Percentiles rank a stretch among this genome's conserved stretches.
phyloP scores from a whole-genome alignment of 2,797 vertebrate species.

The Poecile montanus region DNA sequence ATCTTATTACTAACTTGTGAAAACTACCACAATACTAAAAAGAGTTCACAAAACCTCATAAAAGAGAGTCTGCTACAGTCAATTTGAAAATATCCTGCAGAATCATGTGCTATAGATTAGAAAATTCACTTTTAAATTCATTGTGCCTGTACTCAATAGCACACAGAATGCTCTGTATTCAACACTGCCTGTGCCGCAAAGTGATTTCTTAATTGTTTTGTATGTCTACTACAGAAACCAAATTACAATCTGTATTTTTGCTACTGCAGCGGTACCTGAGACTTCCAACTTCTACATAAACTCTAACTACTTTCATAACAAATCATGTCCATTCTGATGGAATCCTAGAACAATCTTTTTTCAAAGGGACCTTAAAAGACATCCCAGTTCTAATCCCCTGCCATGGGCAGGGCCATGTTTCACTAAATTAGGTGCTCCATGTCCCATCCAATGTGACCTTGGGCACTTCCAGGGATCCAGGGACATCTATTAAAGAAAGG shows the following conservation, averaged over 20 bases:
- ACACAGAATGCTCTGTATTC: not conserved
- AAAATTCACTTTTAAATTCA: not conserved
- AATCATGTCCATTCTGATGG: not conserved
- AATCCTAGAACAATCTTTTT: not conserved
- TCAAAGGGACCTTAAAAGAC: not conserved
- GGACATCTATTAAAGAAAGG: not conserved
- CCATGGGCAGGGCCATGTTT: not conserved
- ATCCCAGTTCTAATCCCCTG: not conserved
- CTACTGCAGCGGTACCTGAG: not conserved
- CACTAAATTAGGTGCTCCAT: not conserved
- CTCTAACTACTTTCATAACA: not conserved
- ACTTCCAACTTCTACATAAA: not conserved
- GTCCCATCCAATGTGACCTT: not conserved
- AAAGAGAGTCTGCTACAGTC: not conserved
- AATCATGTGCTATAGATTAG: not conserved
- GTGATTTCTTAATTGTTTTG: not conserved
- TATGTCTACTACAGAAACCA: not conserved
- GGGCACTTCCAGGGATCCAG: not conserved
- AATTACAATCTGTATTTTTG: not conserved
- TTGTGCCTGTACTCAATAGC: not conserved
- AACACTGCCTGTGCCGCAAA: rapidly evolving
- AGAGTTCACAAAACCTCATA: not conserved
- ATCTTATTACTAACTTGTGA: not conserved
- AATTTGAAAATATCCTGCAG: not conserved
- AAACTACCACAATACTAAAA: not conserved